phyloP scores from a whole-genome alignment of 2,888 invertebrate species.

The Acrocera orbiculus region DNA sequence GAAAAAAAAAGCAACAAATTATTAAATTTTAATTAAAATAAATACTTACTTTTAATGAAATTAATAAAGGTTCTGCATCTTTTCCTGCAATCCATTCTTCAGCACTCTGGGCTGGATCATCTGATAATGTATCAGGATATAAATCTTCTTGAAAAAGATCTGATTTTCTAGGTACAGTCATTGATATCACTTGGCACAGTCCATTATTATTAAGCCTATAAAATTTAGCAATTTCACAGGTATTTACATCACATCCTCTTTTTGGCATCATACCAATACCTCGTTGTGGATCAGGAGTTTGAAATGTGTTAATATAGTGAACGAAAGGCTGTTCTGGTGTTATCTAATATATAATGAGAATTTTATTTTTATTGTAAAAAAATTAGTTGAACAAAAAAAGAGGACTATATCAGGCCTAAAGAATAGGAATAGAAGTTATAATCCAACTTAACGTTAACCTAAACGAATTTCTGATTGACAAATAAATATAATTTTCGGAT shows the following conservation, averaged over 20 bases:
- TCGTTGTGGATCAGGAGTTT: conserved; percentile 93
- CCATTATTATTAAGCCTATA: conserved; percentile 90
- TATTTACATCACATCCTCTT: conserved; percentile 83
- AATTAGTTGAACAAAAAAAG: no score
- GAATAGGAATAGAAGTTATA: no score
- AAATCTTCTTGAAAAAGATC: conserved; percentile 95
- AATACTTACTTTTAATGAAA: conserved; percentile 69
- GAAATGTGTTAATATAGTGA: conserved; percentile 93
- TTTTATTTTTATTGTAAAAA: not conserved
- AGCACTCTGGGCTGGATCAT: conserved; percentile 72
- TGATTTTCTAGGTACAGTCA: conserved; percentile 96
- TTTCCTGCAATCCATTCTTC: conserved; percentile 85
- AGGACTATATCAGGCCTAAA: no score
- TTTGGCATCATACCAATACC: conserved; percentile 98
- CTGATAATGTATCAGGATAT: conserved; percentile 87
- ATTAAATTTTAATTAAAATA: not conserved
- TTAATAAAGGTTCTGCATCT: conserved; percentile 77
- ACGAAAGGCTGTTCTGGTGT: conserved; percentile 87
- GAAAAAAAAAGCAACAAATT: no score
- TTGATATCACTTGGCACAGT: conserved; percentile 77
- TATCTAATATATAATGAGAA: conserved; percentile 36
- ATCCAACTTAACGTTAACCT: no score
- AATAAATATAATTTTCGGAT: no score
- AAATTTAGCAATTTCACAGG: conserved; percentile 89
- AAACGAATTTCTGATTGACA: no score